These are phyloP conservation scores for Gryllus longicercus DNA, from an alignment of 2,888 invertebrate species.

Conservation along the genomic window DNA sequence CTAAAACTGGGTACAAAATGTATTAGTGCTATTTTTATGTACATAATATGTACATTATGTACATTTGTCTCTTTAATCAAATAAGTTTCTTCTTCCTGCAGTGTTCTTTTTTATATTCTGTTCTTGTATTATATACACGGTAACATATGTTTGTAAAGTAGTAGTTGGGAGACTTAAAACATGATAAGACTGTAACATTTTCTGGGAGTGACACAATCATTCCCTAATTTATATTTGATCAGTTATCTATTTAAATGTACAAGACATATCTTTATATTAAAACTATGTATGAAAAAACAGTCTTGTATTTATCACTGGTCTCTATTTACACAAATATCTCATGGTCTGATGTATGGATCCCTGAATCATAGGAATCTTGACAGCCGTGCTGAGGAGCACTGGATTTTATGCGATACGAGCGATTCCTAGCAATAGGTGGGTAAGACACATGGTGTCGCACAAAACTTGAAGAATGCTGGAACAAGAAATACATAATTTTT, in stretches of 20 bases:
- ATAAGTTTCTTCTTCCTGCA: no score
- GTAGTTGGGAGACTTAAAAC: no score
- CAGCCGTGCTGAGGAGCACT: slow-evolving; percentile 29
- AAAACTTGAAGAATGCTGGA: slow-evolving; percentile 34
- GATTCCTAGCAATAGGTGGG: slow-evolving; percentile 35
- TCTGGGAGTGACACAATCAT: not conserved
- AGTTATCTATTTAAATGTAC: not conserved
- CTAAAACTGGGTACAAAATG: not conserved
- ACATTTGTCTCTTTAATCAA: not conserved
- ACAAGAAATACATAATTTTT: not conserved
- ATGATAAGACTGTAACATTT: not conserved
- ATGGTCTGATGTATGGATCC: slow-evolving; percentile 36
- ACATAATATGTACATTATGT: not conserved
- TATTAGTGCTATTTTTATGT: not conserved
- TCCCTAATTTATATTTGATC: not conserved
- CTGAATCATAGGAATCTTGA: slow-evolving; percentile 37
- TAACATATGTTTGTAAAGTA: not conserved
- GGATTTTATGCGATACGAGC: slow-evolving; percentile 29
- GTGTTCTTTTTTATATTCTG: not conserved
- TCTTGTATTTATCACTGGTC: slow-evolving; percentile 1
- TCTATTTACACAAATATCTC: slow-evolving; percentile 33
- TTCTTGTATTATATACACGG: not conserved
- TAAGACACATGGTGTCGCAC: slow-evolving; percentile 37
- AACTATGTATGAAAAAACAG: not conserved
- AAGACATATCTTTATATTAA: slow-evolving; percentile 1